Base-by-base conservation (phyloP, 2,888 invertebrate species). In the Saturnia pavonia region DNA sequence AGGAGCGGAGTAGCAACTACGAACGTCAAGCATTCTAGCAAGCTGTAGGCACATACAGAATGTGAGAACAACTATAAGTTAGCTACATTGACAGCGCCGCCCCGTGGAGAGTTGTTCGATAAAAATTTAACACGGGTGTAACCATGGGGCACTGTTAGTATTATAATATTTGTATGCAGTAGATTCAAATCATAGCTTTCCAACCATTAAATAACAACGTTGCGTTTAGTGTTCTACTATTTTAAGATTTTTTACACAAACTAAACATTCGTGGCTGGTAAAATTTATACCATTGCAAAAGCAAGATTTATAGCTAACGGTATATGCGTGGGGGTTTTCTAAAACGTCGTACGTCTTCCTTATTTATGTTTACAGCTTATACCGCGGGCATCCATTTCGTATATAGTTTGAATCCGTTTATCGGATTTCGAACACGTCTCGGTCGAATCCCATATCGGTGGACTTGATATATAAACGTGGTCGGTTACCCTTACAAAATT, bases 301-400 rank as follows among this genome's bases (percentile, higher is more conserved):
- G 80, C 81, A 86, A 86, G 90, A 91, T 92, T 92, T 92, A 92
- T 85, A 80, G 82, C 76, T 77, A 80, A 80, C 86, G 83, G 80
- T 84, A 82, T 87, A 88, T 92, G 91, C 90, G 91, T 92, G 90
- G 88, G 88, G 89, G 89, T 91, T 90, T 92, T 89, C 88, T 89
- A 91, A 91, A 92, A 91, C 88, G 84, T 84, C 90, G 87, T 93
- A 90, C 83, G 87, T 91, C 92, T 91, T 91, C 89, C 79, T 91
- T 92, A 93, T 93, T 93, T 93, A 93, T 92, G 91, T 91, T 92
- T 91, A 91, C 91, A 91, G 90, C 90, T 90, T 91, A 90, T 86
- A 88, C 85, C 85, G 85, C 84, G 89, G 88, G 83, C 89, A 87
- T 84, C 88, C 88, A 86, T 88, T 88, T 82, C 88, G 85, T 87